Conservation (phyloP, 2,797 vertebrate species). For the Oceanodroma leucorhoa region DNA sequence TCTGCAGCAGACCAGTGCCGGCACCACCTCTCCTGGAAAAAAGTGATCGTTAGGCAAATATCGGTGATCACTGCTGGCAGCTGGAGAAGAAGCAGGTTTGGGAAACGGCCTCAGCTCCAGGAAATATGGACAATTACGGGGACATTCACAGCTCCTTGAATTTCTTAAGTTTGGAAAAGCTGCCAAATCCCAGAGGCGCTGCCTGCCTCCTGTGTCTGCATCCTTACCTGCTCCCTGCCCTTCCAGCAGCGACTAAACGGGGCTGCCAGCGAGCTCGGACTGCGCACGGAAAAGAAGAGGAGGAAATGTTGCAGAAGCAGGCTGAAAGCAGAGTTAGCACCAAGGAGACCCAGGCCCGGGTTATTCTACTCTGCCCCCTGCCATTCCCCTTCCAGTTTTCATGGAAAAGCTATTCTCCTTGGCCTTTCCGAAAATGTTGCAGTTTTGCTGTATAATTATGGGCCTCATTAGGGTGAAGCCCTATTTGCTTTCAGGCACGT, state of each 20-base stretch:
- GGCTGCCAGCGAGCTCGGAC: not conserved
- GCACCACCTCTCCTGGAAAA: conserved; percentile 34
- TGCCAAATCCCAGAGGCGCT: not conserved
- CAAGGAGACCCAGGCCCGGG: not conserved
- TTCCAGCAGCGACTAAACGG: not conserved
- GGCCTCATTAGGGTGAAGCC: not conserved
- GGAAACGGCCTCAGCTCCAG: not conserved
- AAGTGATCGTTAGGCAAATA: conserved; percentile 17
- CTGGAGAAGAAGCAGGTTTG: not conserved
- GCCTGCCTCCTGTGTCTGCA: not conserved
- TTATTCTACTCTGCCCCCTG: not conserved
- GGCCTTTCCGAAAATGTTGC: not conserved
- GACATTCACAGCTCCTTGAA: not conserved
- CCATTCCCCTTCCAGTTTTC: not conserved
- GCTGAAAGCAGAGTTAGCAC: conserved; percentile 42
- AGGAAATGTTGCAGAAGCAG: conserved; percentile 46
- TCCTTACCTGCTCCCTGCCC: not conserved
- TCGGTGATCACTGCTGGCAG: not conserved
- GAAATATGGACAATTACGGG: rapidly evolving
- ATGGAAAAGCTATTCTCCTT: not conserved
- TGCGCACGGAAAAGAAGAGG: not conserved
- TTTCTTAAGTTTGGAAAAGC: not conserved
- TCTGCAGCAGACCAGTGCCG: not conserved
- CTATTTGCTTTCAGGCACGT: not conserved
- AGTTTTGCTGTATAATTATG: rapidly evolving